Evolutionary conservation across 2,888 invertebrate species (phyloP), one percentile per base, ranked within the genome.

Genomic region (Cancer borealis): DNA sequence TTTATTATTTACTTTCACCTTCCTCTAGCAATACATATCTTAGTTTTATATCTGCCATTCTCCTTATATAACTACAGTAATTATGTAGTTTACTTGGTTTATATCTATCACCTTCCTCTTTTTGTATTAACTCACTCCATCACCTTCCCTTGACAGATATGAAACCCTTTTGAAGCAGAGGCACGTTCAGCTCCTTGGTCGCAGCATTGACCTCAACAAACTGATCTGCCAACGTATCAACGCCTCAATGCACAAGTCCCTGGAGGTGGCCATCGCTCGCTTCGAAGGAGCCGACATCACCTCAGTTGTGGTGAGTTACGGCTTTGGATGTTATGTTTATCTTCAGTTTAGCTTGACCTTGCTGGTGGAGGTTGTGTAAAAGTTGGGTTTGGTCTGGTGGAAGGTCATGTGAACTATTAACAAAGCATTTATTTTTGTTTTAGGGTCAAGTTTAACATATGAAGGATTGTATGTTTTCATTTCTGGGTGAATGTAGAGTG

Each of bases 211-310:
- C 97, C 97, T 99, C 95, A 99, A 99, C 96, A 98, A 98, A 96
- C 97, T 99, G 47, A 98, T 99, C 92, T 99, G 99, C 0, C 99
- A 99, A 96, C 97, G 99, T 95, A 98, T 99, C 95, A 99, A 99
- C 96, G 98, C 98, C 0, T 98, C 99, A 95, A 98, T 99, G 98
- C 98, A 99, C 96, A 98, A 98, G 96, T 99, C 99, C 3, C 97
- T 99, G 10, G 99, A 99, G 96, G 97, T 99, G 92, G 99, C 99
- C 0, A 99, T 99, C 88, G 98, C 98, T 96, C 98, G 99, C 96
- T 99, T 99, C 96, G 99, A 99, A 97, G 98, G 98, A 12, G 99
- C 99, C 1, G 99, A 99, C 96, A 98, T 99, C 79, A 99, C 99
- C 0, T 99, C 99, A 10, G 98, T 99, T 96, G 98, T 99, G 97